Evolutionary conservation across 2,113 vertebrate species (phyloP).

Genomic region (Myodes glareolus): DNA sequence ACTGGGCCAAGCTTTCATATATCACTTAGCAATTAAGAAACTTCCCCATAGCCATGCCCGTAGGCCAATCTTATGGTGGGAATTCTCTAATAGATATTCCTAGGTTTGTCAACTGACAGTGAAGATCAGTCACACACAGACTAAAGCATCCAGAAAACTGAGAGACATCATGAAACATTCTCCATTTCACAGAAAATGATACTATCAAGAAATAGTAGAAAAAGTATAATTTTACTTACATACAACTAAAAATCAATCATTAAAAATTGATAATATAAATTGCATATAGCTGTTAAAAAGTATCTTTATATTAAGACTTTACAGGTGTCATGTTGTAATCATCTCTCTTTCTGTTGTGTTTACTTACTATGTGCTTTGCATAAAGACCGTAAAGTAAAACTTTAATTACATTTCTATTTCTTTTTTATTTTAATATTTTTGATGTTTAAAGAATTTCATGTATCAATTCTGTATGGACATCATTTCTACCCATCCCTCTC

Average conservation of each 20-base stretch:
- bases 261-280: not conserved
- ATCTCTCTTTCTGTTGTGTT: not conserved
- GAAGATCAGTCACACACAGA: not conserved
- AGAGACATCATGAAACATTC: rapidly evolving
- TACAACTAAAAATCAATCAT: not conserved
- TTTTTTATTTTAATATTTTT: not conserved
- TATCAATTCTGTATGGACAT: not conserved
- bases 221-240: not conserved
- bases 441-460: not conserved
- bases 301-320: not conserved
- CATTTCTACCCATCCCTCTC: not conserved
- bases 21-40: not conserved
- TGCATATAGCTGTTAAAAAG: not conserved
- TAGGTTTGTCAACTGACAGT: not conserved
- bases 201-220: not conserved
- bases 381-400: not conserved
- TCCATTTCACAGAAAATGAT: not conserved
- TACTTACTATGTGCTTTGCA: not conserved
- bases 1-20: not conserved
- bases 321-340: not conserved
- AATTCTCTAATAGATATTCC: not conserved
- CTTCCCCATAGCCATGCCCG: too few relatives aligned
- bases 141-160: not conserved
- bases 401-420: not conserved
- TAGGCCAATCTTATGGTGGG: not conserved